These are phyloP conservation scores for Sebastes umbrosus DNA, from an alignment of 2,797 vertebrate species.

Conservation along the genomic window DNA sequence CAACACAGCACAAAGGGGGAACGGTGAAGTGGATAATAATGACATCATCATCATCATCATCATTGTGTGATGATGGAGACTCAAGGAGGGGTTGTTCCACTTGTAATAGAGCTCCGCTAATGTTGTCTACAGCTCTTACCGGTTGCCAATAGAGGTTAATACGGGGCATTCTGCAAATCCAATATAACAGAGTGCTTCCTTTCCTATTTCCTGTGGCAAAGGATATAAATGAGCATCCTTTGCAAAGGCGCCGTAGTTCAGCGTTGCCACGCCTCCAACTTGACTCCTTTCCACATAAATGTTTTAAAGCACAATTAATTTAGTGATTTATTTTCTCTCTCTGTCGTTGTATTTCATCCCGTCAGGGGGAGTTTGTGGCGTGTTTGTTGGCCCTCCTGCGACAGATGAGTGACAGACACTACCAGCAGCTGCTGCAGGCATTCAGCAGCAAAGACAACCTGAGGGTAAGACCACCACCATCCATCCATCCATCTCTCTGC, in stretches of 20 bases:
- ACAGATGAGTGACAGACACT: slow-evolving; percentile 98
- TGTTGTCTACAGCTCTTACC: neutral
- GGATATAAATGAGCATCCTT: neutral
- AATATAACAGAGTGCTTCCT: neutral
- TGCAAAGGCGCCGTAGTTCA: neutral
- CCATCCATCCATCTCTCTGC: neutral
- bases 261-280: too few species aligned
- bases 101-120: slow-evolving; percentile 13
- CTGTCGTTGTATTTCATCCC: neutral
- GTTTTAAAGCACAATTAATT: neutral
- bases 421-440: slow-evolving; percentile 94
- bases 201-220: neutral
- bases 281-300: neutral
- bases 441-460: slow-evolving; percentile 94
- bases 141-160: slow-evolving; percentile 13
- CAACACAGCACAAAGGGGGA: neutral
- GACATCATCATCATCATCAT: neutral
- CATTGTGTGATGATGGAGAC: neutral
- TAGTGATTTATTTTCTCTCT: neutral
- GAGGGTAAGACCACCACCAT: slow-evolving; percentile 83
- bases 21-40: slow-evolving; percentile 22
- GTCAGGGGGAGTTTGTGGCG: slow-evolving; percentile 95
- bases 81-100: neutral
- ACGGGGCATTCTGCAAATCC: neutral
- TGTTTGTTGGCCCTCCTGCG: slow-evolving; percentile 93